Base-by-base conservation (phyloP, 2,797 vertebrate genomes). In the Mycteria americana region DNA sequence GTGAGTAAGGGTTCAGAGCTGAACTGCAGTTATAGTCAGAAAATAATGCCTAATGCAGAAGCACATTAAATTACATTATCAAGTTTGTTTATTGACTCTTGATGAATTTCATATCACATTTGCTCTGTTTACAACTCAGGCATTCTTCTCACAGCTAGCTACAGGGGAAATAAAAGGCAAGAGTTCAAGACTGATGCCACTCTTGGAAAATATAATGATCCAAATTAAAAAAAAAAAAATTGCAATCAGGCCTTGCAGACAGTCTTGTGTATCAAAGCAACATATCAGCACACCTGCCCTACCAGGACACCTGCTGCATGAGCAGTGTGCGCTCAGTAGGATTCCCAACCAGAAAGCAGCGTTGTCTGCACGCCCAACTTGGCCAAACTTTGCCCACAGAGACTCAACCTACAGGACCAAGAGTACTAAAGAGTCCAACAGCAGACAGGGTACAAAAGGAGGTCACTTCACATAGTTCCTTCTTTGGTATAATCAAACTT, bases 281-380 rank as follows among this genome's bases (percentile, higher is more conserved):
- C 21, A 65, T 37, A 46, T 2, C 5, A 7, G 33, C 45, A 85
- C 23, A 53, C 30, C 68, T 67, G 62, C 37, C 69, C 41, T 53
- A 19, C 53, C 35, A 57, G 22, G 12, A 69, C 31, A 77, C 18
- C 33, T 64, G 59, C 39, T 53, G 28, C 65, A 39, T 13, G 11
- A 80, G 37, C 18, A 60, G 30, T 1, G 4, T 13, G n/a, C 4
- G 7, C 18, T 86, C 69, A 21, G 33, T 7, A 46, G 62, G 35
- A 68, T 39, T 33, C 57, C 23, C 39, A 85, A 7, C 18, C 62
- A n/a, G 46, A 63, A 70, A 67, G 11, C 23, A 41, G 13, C 4
- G 4, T 10, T 62, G n/a, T 39, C 50, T 83, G 12, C 23, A 33
- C 0, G 0, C 46, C 57, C 54, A 19, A 35, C 21, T 39, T 63